Base-by-base conservation (phyloP, 2,797 vertebrate species). In the Borostomias antarcticus region DNA sequence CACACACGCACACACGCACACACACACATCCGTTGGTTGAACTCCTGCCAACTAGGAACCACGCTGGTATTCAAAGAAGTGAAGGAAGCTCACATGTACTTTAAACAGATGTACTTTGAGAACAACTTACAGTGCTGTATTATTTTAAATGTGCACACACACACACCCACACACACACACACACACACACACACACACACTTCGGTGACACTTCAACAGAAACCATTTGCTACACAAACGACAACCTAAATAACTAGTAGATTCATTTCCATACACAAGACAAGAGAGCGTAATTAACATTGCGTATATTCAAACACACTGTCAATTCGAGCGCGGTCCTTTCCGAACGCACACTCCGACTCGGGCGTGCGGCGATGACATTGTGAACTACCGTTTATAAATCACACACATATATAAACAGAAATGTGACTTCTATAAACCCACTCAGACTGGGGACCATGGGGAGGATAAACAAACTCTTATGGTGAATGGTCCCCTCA, bases 1-100 rank as follows among this genome's bases (percentile, higher is more conserved):
- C n/a, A n/a, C n/a, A n/a, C n/a, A n/a, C n/a, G n/a, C n/a, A n/a
- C n/a, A n/a, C n/a, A n/a, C n/a, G n/a, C n/a, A 10, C 25, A 45
- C 35, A 63, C 9, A 19, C 33, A 30, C 26, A 45, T 29, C 45
- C 45, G 19, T 62, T 62, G 45, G 60, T 47, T 32, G 29, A 62
- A 26, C 6, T 25, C 13, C 30, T 23, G 19, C 47, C n/a, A 50
- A 29, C 45, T 33, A 1, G 47, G 19, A 62, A 23, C 21, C 47
- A 51, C 30, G 43, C 25, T 19, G 59, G 28, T 19, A 50, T 62
- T 62, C 60, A 50, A 48, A 50, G 19, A 47, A 5, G 43, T 0
- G 57, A 35, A 33, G 30, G 32, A 26, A 25, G 40, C 3, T 26
- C 33, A 40, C 13, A 61, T 28, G 29, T 26, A 45, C 57, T 50